phyloP scores from a whole-genome alignment of 1,140 invertebrate species.

The Camponotus floridanus region DNA sequence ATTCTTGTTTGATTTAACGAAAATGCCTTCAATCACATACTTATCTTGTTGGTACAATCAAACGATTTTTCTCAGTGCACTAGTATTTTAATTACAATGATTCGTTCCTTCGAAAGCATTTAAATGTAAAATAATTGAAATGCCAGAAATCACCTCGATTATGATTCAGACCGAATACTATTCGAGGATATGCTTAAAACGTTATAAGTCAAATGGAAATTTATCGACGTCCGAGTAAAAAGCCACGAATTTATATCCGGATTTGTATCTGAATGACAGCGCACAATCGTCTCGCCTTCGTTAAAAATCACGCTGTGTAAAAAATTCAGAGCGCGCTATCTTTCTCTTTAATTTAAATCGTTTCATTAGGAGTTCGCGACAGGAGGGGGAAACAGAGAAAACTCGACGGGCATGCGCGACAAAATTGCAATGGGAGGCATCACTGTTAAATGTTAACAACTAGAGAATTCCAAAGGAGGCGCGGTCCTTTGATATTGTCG shows the following conservation, averaged over 20 bases:
- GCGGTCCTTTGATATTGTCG: slow-evolving; percentile 77
- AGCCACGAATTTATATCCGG: slow-evolving; percentile 17
- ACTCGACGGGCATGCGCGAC: slow-evolving; percentile 59
- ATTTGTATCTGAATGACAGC: slow-evolving; percentile 10
- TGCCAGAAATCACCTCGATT: neutral
- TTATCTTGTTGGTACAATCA: no score
- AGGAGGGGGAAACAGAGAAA: slow-evolving; percentile 16
- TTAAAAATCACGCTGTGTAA: slow-evolving; percentile 2
- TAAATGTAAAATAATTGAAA: neutral
- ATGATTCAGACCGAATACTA: neutral
- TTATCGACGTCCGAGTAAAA: slow-evolving; percentile 4
- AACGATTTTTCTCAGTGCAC: no score
- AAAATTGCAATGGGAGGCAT: slow-evolving; percentile 74
- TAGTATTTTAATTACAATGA: neutral
- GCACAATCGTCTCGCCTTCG: neutral
- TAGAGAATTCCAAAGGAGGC: slow-evolving; percentile 75
- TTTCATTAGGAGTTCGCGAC: slow-evolving; percentile 52
- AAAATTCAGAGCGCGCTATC: slow-evolving; percentile 25
- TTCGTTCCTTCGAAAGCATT: neutral
- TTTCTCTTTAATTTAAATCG: slow-evolving; percentile 65
- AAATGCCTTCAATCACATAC: no score
- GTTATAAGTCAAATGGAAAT: slow-evolving; percentile 1
- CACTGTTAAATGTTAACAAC: slow-evolving; percentile 80
- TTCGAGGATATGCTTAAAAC: slow-evolving; percentile 2
- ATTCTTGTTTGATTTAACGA: no score